phyloP scores from a whole-genome alignment of 2,888 invertebrate genomes.

The Sepioteuthis lessoniana region DNA sequence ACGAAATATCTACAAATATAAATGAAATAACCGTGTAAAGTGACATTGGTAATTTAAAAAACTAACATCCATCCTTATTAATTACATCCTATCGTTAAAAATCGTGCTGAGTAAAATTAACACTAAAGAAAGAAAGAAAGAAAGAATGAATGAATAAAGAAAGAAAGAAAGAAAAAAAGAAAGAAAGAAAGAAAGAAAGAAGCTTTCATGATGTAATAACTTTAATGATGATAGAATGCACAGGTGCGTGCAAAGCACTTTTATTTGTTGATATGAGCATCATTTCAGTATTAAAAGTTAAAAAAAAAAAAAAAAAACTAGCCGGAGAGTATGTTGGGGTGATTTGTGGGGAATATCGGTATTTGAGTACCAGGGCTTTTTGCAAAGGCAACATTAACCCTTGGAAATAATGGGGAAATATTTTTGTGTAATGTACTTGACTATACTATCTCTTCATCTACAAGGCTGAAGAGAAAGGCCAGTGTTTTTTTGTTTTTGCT shows the following conservation, averaged over 20 bases:
- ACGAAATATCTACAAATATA: neutral
- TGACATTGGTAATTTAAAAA: neutral
- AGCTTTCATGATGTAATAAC: neutral
- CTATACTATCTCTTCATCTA: too few species aligned
- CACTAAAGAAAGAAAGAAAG: neutral
- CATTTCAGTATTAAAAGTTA: neutral
- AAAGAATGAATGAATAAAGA: too few species aligned
- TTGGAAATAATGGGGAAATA: too few species aligned
- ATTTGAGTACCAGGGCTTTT: neutral
- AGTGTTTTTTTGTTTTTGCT: too few species aligned
- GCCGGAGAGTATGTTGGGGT: neutral
- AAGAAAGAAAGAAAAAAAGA: neutral
- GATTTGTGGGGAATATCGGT: neutral
- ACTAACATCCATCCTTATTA: constrained; percentile 4
- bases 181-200: neutral
- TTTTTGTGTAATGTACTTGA: too few species aligned
- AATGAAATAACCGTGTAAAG: neutral
- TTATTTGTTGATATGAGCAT: neutral
- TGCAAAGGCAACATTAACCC: neutral
- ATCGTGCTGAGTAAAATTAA: neutral
- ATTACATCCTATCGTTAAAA: neutral
- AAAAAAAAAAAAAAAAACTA: neutral
- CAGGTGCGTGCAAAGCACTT: neutral
- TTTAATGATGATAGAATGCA: neutral
- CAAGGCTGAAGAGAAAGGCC: too few species aligned